These are phyloP conservation scores for Carassius auratus DNA, from an alignment of 2,113 vertebrate species.

Conservation along the genomic window DNA sequence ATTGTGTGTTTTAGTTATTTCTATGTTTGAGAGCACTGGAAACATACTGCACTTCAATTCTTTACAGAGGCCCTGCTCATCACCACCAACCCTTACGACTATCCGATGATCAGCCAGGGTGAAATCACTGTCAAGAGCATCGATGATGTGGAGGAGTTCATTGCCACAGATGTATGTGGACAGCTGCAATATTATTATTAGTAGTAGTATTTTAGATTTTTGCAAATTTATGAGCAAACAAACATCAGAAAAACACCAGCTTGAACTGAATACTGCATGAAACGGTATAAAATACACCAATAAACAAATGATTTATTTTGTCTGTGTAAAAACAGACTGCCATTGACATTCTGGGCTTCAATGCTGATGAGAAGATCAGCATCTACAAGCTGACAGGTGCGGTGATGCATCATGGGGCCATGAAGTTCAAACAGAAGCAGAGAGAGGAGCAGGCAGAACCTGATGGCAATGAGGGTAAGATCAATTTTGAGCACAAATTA, in stretches of 20 bases:
- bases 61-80: constrained; percentile 79
- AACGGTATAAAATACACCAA: no score
- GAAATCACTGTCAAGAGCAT: background rate
- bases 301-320: background rate
- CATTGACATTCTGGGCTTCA: no score
- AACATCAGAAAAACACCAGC: background rate
- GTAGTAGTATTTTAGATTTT: background rate
- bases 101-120: constrained; percentile 69
- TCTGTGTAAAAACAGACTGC: no score
- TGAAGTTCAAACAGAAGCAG: no score
- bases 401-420: no score
- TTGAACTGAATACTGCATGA: background rate
- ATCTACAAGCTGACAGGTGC: no score
- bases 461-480: no score
- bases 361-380: no score
- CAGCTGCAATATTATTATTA: background rate
- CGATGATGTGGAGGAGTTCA: background rate
- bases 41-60: no score
- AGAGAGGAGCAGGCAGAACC: no score
- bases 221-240: background rate
- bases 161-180: background rate
- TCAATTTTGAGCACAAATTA: background rate
- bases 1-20: background rate
- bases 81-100: constrained; percentile 87
- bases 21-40: no score